Evolutionary conservation across 2,888 invertebrate genomes (phyloP).

Genomic region (Sphaerophoria rueppellii): DNA sequence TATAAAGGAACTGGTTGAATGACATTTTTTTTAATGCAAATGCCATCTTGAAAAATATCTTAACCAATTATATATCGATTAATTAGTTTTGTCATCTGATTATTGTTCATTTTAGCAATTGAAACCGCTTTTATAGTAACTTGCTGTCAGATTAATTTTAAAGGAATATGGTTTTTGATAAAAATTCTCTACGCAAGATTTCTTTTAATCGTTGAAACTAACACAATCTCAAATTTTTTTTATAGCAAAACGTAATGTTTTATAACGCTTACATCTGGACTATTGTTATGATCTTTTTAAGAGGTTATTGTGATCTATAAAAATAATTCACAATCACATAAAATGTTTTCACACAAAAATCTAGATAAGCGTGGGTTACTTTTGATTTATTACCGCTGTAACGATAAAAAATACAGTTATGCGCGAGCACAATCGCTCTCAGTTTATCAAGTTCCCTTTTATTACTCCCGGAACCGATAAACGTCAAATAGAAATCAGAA

Average conservation of each 20-base stretch:
- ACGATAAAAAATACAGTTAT: not conserved
- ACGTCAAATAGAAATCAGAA: not conserved
- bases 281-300: not conserved
- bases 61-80: too few species aligned
- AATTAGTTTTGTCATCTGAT: too few species aligned
- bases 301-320: not conserved
- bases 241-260: not conserved
- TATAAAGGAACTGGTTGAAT: not conserved
- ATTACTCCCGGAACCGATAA: slow-evolving; percentile 18
- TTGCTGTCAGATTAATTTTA: too few species aligned
- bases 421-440: not conserved
- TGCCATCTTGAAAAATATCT: not conserved
- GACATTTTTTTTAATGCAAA: not conserved
- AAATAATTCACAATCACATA: not conserved
- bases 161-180: too few species aligned
- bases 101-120: too few species aligned
- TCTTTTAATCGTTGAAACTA: too few species aligned
- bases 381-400: not conserved
- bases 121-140: too few species aligned
- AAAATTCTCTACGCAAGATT: too few species aligned
- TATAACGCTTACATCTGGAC: too few species aligned
- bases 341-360: not conserved
- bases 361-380: not conserved
- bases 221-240: not conserved
- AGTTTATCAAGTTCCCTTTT: not conserved